Evolutionary conservation across 2,888 invertebrate genomes (phyloP).

Genomic region (Anarsia innoxiella): DNA sequence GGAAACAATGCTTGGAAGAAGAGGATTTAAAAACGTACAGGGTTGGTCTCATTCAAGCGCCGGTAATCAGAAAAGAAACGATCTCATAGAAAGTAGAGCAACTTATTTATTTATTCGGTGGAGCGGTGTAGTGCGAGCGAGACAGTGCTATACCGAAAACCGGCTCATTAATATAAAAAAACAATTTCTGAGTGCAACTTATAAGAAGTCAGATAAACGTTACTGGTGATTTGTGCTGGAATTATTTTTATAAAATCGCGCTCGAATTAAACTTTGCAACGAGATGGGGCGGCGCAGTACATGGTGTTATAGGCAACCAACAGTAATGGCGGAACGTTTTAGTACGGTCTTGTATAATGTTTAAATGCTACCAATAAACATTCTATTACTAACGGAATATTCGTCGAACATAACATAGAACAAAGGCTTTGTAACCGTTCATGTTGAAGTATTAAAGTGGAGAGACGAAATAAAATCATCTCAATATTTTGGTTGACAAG

Average conservation of each 20-base stretch:
- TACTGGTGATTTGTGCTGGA: constrained; percentile 71
- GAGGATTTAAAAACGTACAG: too few relatives aligned
- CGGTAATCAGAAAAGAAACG: constrained; percentile 70
- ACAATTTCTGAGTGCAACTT: constrained; percentile 66
- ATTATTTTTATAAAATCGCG: constrained; percentile 71
- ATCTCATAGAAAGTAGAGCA: constrained; percentile 75
- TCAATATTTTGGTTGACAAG: too few relatives aligned
- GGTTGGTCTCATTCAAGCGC: constrained; percentile 53
- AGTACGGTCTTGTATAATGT: too few relatives aligned
- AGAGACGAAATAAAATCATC: too few relatives aligned
- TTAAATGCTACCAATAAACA: too few relatives aligned
- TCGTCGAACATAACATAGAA: too few relatives aligned
- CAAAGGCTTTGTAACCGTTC: too few relatives aligned
- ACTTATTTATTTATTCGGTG: constrained; percentile 73
- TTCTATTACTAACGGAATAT: too few relatives aligned
- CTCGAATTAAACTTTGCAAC: constrained; percentile 56
- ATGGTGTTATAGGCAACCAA: too few relatives aligned
- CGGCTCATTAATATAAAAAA: constrained; percentile 75
- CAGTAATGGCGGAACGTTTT: too few relatives aligned
- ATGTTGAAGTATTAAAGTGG: too few relatives aligned
- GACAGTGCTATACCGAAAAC: constrained; percentile 51
- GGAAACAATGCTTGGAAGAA: too few relatives aligned
- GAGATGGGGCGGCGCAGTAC: constrained; percentile 61
- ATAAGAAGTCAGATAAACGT: constrained; percentile 67
- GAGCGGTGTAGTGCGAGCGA: constrained; percentile 56